Evolutionary conservation across 2,113 vertebrate species (phyloP), one percentile per base, ranked within the genome.

Genomic region (Myiagra hebetior): DNA sequence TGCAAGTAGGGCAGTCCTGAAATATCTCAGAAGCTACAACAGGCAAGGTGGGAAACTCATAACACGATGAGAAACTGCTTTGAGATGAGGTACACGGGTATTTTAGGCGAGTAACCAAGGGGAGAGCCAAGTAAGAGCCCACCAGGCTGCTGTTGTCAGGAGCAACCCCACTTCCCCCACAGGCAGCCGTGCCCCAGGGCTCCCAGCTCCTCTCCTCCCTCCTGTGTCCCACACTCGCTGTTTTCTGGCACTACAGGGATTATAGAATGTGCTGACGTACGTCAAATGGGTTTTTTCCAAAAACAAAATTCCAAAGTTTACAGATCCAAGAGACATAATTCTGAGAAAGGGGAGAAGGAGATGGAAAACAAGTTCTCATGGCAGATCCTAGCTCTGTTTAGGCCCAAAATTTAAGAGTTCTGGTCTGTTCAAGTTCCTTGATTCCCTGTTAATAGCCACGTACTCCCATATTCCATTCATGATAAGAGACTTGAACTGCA

Each of bases 1-100:
- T 42, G 57, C 53, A 93, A 95, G 70, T 95, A 95, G 84, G 90
- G 49, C 94, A 89, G 16, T 4, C 87, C 59, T 41, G 63, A 93
- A 93, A 94, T 89, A 94, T 41, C 90, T 89, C 85, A 76, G 87
- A 13, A 72, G 87, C 70, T 47, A 11, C 57, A 53, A 27, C 33
- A 89, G 74, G 70, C 77, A 91, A 89, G 90, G 87, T 84, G 85
- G 63, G 68, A 87, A 94, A 35, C 59, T 42, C 56, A 7, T 1
- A 79, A 3, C 63, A 17, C 2, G 46, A 81, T 7, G 21, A 62
- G 31, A n/a, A 70, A 59, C 4, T 6, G 26, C 70, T 80, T 15
- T 49, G 49, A 15, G 28, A 81, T 19, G 77, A 95, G 84, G 50
- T 91, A 59, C 2, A 0, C 3, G 59, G 35, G 23, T 33, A 41